phyloP scores from a whole-genome alignment of 1,140 invertebrate species.

The Helicoverpa zea region DNA sequence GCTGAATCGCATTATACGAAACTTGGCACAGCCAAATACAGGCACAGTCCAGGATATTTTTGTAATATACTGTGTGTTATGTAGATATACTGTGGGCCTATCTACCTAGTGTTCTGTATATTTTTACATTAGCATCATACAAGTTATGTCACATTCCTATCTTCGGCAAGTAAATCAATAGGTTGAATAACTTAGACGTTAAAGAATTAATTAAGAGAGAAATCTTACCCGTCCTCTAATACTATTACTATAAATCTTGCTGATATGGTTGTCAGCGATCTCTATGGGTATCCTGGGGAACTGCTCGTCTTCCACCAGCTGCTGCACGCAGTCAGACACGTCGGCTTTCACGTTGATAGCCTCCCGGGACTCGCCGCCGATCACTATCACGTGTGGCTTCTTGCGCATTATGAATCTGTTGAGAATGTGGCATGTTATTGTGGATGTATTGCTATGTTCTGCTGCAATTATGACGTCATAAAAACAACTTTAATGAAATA shows the following conservation, averaged over 20 bases:
- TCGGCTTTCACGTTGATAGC: constrained; percentile 95
- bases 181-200: neutral
- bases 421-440: constrained; percentile 79
- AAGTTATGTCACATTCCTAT: too few relatives aligned
- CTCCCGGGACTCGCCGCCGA: constrained; percentile 96
- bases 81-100: too few relatives aligned
- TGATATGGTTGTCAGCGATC: constrained; percentile 97
- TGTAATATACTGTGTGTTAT: too few relatives aligned
- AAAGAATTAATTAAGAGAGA: neutral
- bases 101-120: too few relatives aligned
- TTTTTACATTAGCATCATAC: too few relatives aligned
- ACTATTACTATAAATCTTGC: constrained; percentile 96
- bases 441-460: neutral
- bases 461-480: neutral
- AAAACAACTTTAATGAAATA: too few relatives aligned
- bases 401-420: constrained; percentile 95
- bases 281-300: constrained; percentile 96
- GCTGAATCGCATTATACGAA: too few relatives aligned
- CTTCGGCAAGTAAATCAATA: too few relatives aligned
- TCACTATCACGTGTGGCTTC: constrained; percentile 97
- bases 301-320: constrained; percentile 94
- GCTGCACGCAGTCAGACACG: constrained; percentile 92
- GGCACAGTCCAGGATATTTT: too few relatives aligned
- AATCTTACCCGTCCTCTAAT: constrained; percentile 91
- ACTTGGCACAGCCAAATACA: too few relatives aligned